Percentiles rank a stretch among this genome's conserved stretches.
phyloP scores from a whole-genome alignment of 2,888 invertebrate species.

The Calliopum simillimum region DNA sequence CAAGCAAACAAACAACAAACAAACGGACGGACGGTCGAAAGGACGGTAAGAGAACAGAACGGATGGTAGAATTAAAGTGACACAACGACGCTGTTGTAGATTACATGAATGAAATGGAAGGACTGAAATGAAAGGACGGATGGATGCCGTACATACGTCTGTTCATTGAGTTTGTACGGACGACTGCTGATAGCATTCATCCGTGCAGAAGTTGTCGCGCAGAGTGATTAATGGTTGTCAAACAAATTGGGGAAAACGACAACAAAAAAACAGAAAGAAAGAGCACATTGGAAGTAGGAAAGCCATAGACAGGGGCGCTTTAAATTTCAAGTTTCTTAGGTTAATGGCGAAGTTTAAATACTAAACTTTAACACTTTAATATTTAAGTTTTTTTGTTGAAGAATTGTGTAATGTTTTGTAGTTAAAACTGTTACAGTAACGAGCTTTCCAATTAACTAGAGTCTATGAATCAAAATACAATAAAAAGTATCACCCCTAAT shows the following conservation, averaged over 20 bases:
- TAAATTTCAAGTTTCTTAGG: too few relatives aligned
- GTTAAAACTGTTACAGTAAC: too few relatives aligned
- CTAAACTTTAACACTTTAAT: too few relatives aligned
- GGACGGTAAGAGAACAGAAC: background rate
- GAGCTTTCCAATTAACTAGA: too few relatives aligned
- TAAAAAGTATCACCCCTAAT: too few relatives aligned
- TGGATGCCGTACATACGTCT: slow-evolving; percentile 12
- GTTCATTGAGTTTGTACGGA: slow-evolving; percentile 32
- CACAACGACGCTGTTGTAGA: background rate
- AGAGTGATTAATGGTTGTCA: slow-evolving; percentile 63
- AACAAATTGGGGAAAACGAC: slow-evolving; percentile 56
- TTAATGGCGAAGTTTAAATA: too few relatives aligned
- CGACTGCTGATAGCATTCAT: slow-evolving; percentile 58
- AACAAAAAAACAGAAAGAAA: slow-evolving; percentile 5
- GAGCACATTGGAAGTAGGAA: too few relatives aligned
- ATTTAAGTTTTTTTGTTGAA: too few relatives aligned
- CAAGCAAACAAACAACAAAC: slow-evolving; percentile 8
- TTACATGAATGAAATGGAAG: background rate
- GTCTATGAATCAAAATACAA: too few relatives aligned
- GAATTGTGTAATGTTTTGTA: too few relatives aligned
- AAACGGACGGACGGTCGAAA: slow-evolving; percentile 5
- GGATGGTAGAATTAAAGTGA: background rate
- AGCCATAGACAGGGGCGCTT: too few relatives aligned
- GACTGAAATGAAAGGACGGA: slow-evolving; percentile 19
- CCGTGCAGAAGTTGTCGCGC: slow-evolving; percentile 61